These are phyloP conservation scores for Mycalesis mineus DNA, from an alignment of 2,888 invertebrate species.

Conservation along the genomic window DNA sequence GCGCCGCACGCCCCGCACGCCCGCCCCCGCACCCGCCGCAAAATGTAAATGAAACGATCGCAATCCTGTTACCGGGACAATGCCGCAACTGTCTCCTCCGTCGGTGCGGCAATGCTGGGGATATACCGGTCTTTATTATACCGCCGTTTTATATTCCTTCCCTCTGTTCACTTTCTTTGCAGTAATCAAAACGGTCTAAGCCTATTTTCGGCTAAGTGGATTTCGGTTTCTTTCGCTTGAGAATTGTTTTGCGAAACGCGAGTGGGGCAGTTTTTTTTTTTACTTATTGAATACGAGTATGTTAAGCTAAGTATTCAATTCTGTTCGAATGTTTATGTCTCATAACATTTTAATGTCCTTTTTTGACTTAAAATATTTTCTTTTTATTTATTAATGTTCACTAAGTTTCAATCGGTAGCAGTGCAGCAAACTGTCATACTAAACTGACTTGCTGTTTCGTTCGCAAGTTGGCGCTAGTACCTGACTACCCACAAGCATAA, in stretches of 20 bases:
- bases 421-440: too few species aligned
- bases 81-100: slow-evolving; percentile 7
- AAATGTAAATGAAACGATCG: slow-evolving; percentile 53
- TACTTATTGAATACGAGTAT: neutral
- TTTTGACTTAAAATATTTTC: too few species aligned
- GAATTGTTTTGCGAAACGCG: neutral
- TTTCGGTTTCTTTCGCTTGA: neutral
- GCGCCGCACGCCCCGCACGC: too few species aligned
- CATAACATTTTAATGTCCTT: too few species aligned
- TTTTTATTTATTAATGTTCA: too few species aligned
- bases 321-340: too few species aligned
- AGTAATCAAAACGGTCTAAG: neutral
- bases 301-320: too few species aligned
- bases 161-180: neutral
- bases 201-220: neutral
- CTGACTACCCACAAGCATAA: too few species aligned
- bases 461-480: too few species aligned
- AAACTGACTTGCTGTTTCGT: too few species aligned
- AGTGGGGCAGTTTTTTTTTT: neutral
- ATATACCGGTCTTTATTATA: slow-evolving; percentile 8
- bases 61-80: slow-evolving; percentile 30
- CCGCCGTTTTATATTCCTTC: neutral
- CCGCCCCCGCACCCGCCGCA: slow-evolving; percentile 8
- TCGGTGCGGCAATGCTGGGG: neutral
- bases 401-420: too few species aligned